Evolutionary conservation across 2,113 vertebrate species (phyloP), one percentile per base, ranked within the genome.

Genomic region (Engystomops pustulosus): DNA sequence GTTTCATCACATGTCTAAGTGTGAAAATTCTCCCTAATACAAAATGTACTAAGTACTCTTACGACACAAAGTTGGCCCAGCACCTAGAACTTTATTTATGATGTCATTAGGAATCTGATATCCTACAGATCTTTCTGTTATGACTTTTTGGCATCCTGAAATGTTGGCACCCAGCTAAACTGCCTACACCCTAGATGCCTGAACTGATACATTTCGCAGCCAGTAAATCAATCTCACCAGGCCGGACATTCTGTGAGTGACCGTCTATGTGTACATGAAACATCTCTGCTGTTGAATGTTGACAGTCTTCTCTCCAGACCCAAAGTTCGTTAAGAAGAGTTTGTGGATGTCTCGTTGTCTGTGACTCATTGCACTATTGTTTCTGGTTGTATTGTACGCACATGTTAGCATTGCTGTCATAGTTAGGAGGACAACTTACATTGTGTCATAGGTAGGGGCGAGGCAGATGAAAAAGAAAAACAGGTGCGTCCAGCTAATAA

Each of bases 81-180:
- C 34, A 82, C 80, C 34, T 82, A 17, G 68, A 47, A 72, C 80
- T 60, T 53, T 72, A 82, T 82, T 82, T 71, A 71, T 82, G 51
- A 82, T 82, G 80, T 82, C 68, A 82, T 58, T 81, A 72, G 65
- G 34, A 72, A 82, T 72, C 23, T 44, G 80, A 82, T 72, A 82
- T 82, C 68, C 34, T 30, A 72, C 68, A 41, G 49, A 82, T 82
- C 67, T 38, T 36, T 81, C n/a, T n/a, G 79, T 45, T 72, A 81
- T 15, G 79, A n/a, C 67, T 55, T 51, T 45, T 72, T 72, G 68
- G 68, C 80, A 20, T 82, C 30, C 68, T 82, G 34, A 71, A 45
- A 58, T 60, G 68, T 70, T 82, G 68, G 68, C 80, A 58, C 49
- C 69, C 12, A 32, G 20, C 80, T 60, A 60, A 55, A 45, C 36